Percentiles rank a stretch among this genome's conserved stretches.
Evolutionary conservation across 2,888 invertebrate species (phyloP).

Genomic region (Caenorhabditis japonica): DNA sequence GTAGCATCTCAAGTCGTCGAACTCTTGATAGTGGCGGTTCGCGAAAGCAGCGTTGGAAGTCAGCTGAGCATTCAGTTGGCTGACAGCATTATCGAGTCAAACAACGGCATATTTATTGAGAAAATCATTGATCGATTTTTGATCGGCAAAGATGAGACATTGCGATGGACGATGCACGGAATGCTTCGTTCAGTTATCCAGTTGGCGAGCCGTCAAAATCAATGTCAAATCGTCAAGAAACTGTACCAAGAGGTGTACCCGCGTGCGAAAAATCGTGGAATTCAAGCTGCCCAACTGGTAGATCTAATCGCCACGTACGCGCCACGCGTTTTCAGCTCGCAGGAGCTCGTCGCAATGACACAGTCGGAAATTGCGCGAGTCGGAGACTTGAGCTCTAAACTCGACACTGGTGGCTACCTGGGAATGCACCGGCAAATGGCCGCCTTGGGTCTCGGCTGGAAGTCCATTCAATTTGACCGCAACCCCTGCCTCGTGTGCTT

Average conservation of each 20-base stretch:
- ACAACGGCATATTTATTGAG: conserved; percentile 43
- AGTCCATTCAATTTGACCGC: conserved; percentile 82
- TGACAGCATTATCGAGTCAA: conserved; percentile 53
- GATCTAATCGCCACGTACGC: conserved; percentile 95
- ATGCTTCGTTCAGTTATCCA: conserved; percentile 63
- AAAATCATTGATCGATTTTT: conserved; percentile 57
- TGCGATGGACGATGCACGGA: conserved; percentile 63
- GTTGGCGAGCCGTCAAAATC: conserved; percentile 59
- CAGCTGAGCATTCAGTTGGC: conserved; percentile 42
- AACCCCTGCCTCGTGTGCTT: conserved; percentile 94
- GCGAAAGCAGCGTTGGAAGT: conserved; percentile 32
- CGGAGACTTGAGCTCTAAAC: conserved; percentile 12
- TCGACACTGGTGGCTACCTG: conserved; percentile 48
- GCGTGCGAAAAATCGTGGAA: conserved; percentile 88
- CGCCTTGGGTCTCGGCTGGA: conserved; percentile 56
- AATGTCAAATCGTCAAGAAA: conserved; percentile 82
- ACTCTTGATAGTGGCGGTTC: conserved; percentile 57
- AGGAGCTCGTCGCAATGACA: conserved; percentile 49
- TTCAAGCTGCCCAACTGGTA: conserved; percentile 95
- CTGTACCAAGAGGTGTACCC: conserved; percentile 90
- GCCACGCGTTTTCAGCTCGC: conserved; percentile 82
- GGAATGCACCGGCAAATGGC: conserved; percentile 48
- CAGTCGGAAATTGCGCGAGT: conserved; percentile 49
- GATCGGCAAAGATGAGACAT: conserved; percentile 53
- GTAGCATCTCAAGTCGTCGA: conserved; percentile 55